These are phyloP conservation scores for Phyllotreta striolata DNA, from an alignment of 2,888 invertebrate genomes.

Conservation along the genomic window DNA sequence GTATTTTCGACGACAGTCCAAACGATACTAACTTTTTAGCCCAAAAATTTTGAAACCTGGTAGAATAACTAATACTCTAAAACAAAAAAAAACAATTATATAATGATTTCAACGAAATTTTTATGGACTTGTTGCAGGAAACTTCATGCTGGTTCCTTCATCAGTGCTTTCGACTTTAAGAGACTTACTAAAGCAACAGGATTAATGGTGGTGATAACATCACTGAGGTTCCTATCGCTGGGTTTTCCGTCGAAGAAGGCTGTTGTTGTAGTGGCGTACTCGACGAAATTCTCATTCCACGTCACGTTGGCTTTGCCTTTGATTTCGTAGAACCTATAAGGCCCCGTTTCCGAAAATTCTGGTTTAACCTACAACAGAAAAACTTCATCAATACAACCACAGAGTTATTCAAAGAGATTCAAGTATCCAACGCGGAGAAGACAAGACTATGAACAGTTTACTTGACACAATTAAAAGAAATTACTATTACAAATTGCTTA, in stretches of 20 bases:
- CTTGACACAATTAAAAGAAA: too few relatives aligned
- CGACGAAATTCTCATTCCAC: conserved; percentile 78
- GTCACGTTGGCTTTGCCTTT: conserved; percentile 76
- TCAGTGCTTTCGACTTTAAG: too few relatives aligned
- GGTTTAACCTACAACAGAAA: conserved; percentile 60
- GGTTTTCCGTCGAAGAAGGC: conserved; percentile 74
- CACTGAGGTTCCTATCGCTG: conserved; percentile 73
- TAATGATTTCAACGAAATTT: too few relatives aligned
- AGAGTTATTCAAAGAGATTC: not conserved
- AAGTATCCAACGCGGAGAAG: not conserved
- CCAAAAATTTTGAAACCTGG: conserved; percentile 66
- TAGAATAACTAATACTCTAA: conserved; percentile 69
- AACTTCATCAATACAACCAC: not conserved
- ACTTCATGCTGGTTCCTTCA: too few relatives aligned
- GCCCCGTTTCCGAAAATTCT: conserved; percentile 67
- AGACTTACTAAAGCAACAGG: conserved; percentile 77
- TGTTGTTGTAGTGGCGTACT: conserved; percentile 71
- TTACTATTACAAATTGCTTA: conserved; percentile 25
- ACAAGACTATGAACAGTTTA: too few relatives aligned
- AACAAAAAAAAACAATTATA: too few relatives aligned
- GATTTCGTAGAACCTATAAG: conserved; percentile 72
- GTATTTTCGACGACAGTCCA: conserved; percentile 50
- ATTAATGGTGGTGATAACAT: conserved; percentile 78
- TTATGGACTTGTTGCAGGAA: too few relatives aligned
- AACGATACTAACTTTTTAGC: conserved; percentile 67